A percentile compares a stretch with the other conserved stretches of the same genome.
Evolutionary conservation across 2,113 vertebrate species (phyloP).

Genomic region (Falcunculus frontatus): DNA sequence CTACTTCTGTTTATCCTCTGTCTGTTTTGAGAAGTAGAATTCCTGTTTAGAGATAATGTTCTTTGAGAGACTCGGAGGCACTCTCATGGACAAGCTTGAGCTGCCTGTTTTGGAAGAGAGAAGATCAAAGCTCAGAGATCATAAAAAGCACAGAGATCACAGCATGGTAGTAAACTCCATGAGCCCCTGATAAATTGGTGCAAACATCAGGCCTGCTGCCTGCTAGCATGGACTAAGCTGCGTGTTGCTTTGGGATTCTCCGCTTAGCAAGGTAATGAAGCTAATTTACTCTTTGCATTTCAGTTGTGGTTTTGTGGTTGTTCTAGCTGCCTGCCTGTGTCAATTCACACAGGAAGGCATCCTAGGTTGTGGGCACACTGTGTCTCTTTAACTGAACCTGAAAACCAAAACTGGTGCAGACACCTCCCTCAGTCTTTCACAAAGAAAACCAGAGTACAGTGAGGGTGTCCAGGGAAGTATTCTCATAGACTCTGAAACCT

Average conservation of each 20-base stretch:
- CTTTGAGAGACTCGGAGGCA: not conserved
- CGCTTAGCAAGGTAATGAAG: not conserved
- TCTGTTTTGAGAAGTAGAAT: not conserved
- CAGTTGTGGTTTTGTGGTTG: not conserved
- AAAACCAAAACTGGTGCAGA: not conserved
- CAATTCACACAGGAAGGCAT: not conserved
- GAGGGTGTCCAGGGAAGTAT: not conserved
- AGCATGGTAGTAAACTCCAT: not conserved
- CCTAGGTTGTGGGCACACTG: fast-evolving
- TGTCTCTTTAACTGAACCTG: not conserved
- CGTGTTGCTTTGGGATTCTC: not conserved
- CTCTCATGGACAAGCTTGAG: not conserved
- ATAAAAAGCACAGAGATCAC: not conserved
- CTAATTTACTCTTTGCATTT: not conserved
- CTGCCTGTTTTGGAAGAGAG: not conserved
- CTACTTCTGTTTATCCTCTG: not conserved
- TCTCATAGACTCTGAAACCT: not conserved
- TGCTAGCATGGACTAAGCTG: not conserved
- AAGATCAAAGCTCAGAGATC: not conserved
- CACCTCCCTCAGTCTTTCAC: not conserved
- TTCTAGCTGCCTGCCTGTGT: not conserved
- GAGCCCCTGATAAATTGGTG: not conserved
- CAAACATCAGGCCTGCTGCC: not conserved
- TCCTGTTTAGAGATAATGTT: not conserved
- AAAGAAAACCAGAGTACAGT: not conserved